Percentiles rank a stretch among this genome's conserved stretches.
Evolutionary conservation across 2,888 invertebrate species (phyloP).

Genomic region (Gibbula magus): DNA sequence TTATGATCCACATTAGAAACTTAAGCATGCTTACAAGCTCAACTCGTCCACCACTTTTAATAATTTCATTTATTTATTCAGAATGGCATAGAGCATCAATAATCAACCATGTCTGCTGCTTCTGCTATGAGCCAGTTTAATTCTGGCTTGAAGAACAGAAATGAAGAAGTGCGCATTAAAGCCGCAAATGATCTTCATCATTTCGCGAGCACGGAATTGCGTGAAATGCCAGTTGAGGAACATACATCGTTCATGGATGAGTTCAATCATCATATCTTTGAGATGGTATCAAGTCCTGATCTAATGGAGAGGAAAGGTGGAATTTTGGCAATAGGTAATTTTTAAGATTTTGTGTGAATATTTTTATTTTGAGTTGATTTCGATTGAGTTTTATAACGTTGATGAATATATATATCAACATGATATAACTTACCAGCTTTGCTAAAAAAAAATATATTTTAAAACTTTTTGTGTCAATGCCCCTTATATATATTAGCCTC

Average conservation of each 20-base stretch:
- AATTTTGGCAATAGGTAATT: slow-evolving; percentile 86
- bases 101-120: slow-evolving; percentile 40
- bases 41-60: too few species aligned
- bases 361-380: neutral
- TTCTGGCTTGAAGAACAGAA: slow-evolving; percentile 89
- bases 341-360: neutral
- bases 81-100: neutral
- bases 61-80: neutral
- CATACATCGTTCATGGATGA: slow-evolving; percentile 93
- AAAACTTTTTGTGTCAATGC: too few species aligned
- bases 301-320: slow-evolving; percentile 96
- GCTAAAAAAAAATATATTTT: too few species aligned
- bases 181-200: slow-evolving; percentile 92
- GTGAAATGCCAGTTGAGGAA: slow-evolving; percentile 85
- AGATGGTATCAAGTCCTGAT: slow-evolving; percentile 95
- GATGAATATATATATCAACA: too few species aligned
- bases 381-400: neutral
- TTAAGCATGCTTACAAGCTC: too few species aligned
- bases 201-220: slow-evolving; percentile 84
- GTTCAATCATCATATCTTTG: slow-evolving; percentile 95
- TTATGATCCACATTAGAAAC: too few species aligned
- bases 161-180: slow-evolving; percentile 88
- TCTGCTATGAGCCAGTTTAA: slow-evolving; percentile 78
- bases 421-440: too few species aligned
- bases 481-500: too few species aligned